Base-by-base conservation (phyloP, 2,888 invertebrate genomes). In the Microdon myrmicae region DNA sequence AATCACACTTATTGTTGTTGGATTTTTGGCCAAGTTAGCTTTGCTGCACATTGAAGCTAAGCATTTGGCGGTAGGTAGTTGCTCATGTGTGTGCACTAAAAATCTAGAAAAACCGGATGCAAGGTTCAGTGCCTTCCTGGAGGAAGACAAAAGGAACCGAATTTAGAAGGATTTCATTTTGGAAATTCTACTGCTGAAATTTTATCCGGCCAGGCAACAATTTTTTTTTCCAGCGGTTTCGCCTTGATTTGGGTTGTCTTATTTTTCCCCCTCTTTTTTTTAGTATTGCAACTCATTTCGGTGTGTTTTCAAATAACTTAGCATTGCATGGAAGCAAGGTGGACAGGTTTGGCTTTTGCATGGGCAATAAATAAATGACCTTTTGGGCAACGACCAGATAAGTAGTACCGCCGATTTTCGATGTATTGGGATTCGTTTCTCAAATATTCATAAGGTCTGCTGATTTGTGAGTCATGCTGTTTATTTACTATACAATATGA, bases 31-130 rank as follows among this genome's bases (percentile, higher is more conserved):
- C n/a, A n/a, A n/a, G n/a, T n/a, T n/a, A n/a, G n/a, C n/a, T n/a
- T n/a, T n/a, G n/a, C n/a, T n/a, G n/a, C n/a, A n/a, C n/a, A n/a
- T n/a, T n/a, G n/a, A n/a, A n/a, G n/a, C n/a, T n/a, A n/a, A n/a
- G n/a, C n/a, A n/a, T n/a, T n/a, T n/a, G n/a, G n/a, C n/a, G n/a
- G n/a, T n/a, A n/a, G n/a, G n/a, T n/a, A n/a, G n/a, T n/a, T n/a
- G n/a, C n/a, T n/a, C n/a, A n/a, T n/a, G n/a, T 17, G 43, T 38
- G 28, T 37, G 38, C 32, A 41, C 22, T 41, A 45, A 29, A 60
- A 64, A 64, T 64, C 64, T 64, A 64, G 64, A 64, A 64, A 58
- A 64, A 64, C 64, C 64, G 64, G 64, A 64, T 64, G 64, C 64
- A 64, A 58, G 64, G 64, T 64, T 64, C 64, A 64, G 58, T 64